Evolutionary conservation across 1,140 invertebrate genomes (phyloP).

Genomic region (Metopolophium dirhodum): DNA sequence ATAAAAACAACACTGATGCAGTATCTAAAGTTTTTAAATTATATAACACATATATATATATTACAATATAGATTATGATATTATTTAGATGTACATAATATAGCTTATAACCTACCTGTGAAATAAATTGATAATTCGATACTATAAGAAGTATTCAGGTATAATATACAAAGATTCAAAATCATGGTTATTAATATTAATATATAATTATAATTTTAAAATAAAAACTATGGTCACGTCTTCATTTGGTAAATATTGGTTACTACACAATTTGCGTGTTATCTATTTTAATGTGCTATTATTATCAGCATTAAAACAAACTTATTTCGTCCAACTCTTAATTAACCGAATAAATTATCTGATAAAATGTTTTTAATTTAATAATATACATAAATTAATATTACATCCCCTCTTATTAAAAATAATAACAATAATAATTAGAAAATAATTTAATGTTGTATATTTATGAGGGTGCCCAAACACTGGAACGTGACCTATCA

Average conservation of each 20-base stretch:
- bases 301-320: neutral
- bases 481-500: conserved; percentile 25
- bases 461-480: neutral
- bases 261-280: neutral
- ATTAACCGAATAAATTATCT: neutral
- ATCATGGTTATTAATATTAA: too few species aligned
- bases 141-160: too few species aligned
- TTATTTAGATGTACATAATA: too few species aligned
- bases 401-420: neutral
- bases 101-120: too few species aligned
- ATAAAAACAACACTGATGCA: neutral
- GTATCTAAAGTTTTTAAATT: neutral
- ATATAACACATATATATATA: too few species aligned
- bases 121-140: too few species aligned
- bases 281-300: neutral
- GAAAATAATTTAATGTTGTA: neutral
- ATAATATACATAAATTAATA: neutral
- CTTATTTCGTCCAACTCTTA: neutral
- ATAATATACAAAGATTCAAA: too few species aligned
- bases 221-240: neutral
- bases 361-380: neutral
- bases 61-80: too few species aligned
- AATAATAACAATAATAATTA: conserved; percentile 20
- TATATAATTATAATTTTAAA: neutral
- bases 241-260: neutral